Conservation (phyloP, 2,113 vertebrate genomes). For the Scalopus aquaticus region DNA sequence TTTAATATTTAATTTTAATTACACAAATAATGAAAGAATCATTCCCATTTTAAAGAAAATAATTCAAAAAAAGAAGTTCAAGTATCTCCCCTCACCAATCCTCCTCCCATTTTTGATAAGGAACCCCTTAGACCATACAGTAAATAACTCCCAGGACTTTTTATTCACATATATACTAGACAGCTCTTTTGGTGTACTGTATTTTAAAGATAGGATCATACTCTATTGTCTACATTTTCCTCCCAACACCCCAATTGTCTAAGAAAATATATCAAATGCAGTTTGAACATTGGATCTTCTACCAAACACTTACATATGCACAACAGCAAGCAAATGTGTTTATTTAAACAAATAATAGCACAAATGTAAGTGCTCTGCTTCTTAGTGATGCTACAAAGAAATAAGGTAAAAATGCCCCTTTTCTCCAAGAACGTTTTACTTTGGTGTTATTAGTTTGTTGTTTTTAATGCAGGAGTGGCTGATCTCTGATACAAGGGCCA, state of each 20-base stretch:
- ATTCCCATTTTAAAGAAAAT: slow-evolving; percentile 31
- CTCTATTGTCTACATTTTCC: neutral
- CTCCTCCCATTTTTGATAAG: neutral
- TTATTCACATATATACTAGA: neutral
- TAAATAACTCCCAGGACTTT: neutral
- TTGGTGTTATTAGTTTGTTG: neutral
- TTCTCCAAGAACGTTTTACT: neutral
- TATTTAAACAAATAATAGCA: neutral
- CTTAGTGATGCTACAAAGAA: neutral
- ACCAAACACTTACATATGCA: neutral
- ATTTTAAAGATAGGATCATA: neutral
- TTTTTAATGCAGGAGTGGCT: neutral
- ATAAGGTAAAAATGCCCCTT: neutral
- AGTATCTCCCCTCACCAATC: neutral
- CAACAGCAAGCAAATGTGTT: neutral
- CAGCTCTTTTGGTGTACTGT: neutral
- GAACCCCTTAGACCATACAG: neutral
- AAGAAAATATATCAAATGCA: neutral
- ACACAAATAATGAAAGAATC: slow-evolving; percentile 21
- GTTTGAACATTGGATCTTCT: neutral
- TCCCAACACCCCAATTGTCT: neutral
- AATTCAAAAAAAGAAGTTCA: slow-evolving; percentile 29
- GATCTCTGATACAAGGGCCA: neutral
- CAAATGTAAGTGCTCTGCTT: neutral
- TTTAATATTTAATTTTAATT: slow-evolving; percentile 43